Conservation (phyloP, 2,888 invertebrate species). For the Lasiommata megera region DNA sequence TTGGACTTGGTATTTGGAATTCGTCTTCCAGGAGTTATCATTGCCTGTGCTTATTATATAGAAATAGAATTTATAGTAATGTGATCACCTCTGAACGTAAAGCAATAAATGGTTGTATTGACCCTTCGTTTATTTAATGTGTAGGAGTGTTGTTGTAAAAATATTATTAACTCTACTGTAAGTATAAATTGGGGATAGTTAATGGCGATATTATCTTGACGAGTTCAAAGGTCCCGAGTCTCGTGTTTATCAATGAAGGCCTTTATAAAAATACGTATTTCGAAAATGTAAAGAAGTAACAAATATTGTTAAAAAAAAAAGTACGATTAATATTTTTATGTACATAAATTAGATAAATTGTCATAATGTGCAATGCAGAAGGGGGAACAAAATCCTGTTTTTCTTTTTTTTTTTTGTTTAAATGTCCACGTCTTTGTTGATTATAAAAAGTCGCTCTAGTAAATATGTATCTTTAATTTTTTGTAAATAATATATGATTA, state of each 20-base stretch:
- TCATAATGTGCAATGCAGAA: conserved; percentile 36
- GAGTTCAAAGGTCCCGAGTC: conserved; percentile 27
- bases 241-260: conserved; percentile 25
- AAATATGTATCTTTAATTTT: background rate
- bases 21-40: too few relatives aligned
- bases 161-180: conserved; percentile 24
- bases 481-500: background rate
- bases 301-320: conserved; percentile 28
- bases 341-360: conserved; percentile 34
- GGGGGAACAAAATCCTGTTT: conserved; percentile 29
- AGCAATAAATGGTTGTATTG: background rate
- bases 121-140: background rate
- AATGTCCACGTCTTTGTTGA: background rate
- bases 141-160: conserved; percentile 8
- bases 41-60: too few relatives aligned
- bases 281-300: conserved; percentile 28
- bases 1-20: too few relatives aligned
- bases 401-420: conserved; percentile 6
- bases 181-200: conserved; percentile 4
- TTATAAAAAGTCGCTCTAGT: background rate
- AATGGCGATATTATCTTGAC: conserved; percentile 11
- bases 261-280: conserved; percentile 35
- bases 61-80: too few relatives aligned
- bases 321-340: conserved; percentile 30
- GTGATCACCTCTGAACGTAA: background rate